A percentile compares a stretch with the other conserved stretches of the same genome.
Conservation (phyloP, 2,888 invertebrate species). For the Tetramorium bicarinatum region DNA sequence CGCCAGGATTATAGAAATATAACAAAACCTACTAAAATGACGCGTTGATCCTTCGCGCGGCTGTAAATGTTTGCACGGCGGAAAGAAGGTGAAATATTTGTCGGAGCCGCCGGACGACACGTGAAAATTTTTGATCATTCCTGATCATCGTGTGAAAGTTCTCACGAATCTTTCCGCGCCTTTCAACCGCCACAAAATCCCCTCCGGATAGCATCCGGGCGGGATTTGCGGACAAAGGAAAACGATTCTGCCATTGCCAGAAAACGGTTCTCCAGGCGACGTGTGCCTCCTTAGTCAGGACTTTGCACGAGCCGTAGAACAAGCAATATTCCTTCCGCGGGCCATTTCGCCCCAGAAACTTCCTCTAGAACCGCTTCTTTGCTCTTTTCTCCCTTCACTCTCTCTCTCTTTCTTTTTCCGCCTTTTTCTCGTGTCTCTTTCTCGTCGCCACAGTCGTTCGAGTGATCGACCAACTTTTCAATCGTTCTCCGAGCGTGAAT, state of each 20-base stretch:
- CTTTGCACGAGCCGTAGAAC: conserved; percentile 56
- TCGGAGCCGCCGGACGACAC: conserved; percentile 10
- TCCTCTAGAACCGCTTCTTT: conserved; percentile 11
- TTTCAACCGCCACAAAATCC: conserved; percentile 35
- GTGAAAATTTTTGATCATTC: conserved; percentile 61
- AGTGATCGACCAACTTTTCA: conserved; percentile 62
- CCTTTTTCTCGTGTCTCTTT: conserved; percentile 20
- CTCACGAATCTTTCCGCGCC: conserved; percentile 12
- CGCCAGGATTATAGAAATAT: neutral
- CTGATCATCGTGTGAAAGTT: conserved; percentile 55
- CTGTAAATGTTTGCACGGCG: neutral
- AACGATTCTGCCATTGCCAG: conserved; percentile 44
- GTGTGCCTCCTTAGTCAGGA: conserved; percentile 42
- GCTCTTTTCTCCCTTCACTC: neutral
- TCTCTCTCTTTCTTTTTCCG: neutral
- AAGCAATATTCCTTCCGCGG: conserved; percentile 66
- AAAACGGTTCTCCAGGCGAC: conserved; percentile 22
- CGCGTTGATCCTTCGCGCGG: neutral
- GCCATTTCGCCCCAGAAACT: conserved; percentile 62
- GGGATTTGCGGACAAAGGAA: conserved; percentile 64
- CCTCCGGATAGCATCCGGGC: conserved; percentile 39
- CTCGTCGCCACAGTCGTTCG: conserved; percentile 8
- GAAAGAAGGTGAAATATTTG: conserved; percentile 42
- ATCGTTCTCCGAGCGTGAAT: conserved; percentile 26
- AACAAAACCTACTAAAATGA: neutral